Evolutionary conservation across 2,797 vertebrate species (phyloP).

Genomic region (Nasua narica): DNA sequence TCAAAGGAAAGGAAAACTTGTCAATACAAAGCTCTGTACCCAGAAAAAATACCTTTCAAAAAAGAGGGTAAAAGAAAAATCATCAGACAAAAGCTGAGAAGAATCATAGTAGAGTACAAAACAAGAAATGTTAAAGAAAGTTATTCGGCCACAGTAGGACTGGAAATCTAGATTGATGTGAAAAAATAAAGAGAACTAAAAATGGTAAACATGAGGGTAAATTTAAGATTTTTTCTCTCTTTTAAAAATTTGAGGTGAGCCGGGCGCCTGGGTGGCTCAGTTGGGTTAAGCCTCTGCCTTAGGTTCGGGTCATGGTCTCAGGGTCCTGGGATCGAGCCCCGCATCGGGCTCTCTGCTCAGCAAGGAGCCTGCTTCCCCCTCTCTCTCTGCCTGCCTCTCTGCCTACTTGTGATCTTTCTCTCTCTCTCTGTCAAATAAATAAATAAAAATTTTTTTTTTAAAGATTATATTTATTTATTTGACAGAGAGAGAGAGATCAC

Average conservation of each 20-base stretch:
- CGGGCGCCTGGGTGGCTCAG: too few species aligned
- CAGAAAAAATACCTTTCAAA: background rate
- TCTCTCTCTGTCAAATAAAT: too few species aligned
- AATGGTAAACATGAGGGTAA: background rate
- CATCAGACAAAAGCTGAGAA: background rate
- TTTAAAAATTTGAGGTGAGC: background rate
- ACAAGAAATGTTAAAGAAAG: background rate
- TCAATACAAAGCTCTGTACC: background rate
- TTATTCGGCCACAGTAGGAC: background rate
- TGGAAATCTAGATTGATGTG: background rate
- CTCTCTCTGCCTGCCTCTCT: too few species aligned
- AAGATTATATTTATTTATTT: too few species aligned
- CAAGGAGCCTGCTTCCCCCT: too few species aligned
- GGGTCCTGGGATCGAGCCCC: too few species aligned
- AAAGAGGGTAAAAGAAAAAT: background rate
- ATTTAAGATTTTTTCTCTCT: background rate
- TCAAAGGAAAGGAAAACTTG: background rate
- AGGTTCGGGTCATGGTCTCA: background rate
- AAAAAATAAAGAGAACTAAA: background rate
- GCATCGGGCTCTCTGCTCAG: too few species aligned
- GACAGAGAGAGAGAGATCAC: too few species aligned
- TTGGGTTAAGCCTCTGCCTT: too few species aligned
- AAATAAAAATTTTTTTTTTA: too few species aligned
- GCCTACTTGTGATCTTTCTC: too few species aligned
- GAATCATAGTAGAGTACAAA: background rate